A percentile compares a stretch with the other conserved stretches of the same genome.
These are phyloP conservation scores for Drosophila tripunctata DNA, from an alignment of 2,888 invertebrate genomes.

Conservation along the genomic window DNA sequence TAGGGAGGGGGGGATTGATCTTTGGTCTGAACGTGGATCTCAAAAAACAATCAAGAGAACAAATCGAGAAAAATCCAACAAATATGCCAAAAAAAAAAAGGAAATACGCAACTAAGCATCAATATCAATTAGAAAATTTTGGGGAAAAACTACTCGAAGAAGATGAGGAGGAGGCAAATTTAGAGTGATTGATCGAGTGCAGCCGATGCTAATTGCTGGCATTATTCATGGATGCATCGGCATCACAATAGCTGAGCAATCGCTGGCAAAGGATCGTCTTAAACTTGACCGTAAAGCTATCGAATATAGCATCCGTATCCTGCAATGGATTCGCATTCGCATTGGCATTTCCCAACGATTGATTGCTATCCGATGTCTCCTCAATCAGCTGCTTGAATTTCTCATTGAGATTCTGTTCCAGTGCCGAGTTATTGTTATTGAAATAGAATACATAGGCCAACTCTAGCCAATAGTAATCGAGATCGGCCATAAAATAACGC, in stretches of 20 bases:
- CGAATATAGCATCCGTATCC: slow-evolving; percentile 84
- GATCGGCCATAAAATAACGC: slow-evolving; percentile 82
- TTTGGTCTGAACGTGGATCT: slow-evolving; percentile 46
- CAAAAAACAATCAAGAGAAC: too few relatives aligned
- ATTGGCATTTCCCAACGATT: too few relatives aligned
- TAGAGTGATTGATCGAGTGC: slow-evolving; percentile 7
- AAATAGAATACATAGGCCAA: slow-evolving; percentile 84
- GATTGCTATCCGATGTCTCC: slow-evolving; percentile 63
- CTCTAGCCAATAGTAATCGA: slow-evolving; percentile 84
- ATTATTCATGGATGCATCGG: slow-evolving; percentile 51
- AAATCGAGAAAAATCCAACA: too few relatives aligned
- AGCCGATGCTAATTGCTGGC: slow-evolving; percentile 69
- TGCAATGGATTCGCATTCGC: slow-evolving; percentile 62
- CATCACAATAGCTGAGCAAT: slow-evolving; percentile 80
- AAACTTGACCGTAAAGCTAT: slow-evolving; percentile 83
- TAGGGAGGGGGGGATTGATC: too few relatives aligned
- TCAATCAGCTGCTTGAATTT: slow-evolving; percentile 81
- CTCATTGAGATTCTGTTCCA: slow-evolving; percentile 82
- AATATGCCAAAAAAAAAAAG: too few relatives aligned
- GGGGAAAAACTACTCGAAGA: slow-evolving; percentile 26
- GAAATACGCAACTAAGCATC: too few relatives aligned
- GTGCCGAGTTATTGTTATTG: slow-evolving; percentile 82
- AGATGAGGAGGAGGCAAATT: slow-evolving; percentile 42
- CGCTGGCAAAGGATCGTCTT: slow-evolving; percentile 84
- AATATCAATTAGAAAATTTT: too few relatives aligned